These are phyloP conservation scores for Albula goreensis DNA, from an alignment of 2,113 vertebrate genomes.

Conservation along the genomic window DNA sequence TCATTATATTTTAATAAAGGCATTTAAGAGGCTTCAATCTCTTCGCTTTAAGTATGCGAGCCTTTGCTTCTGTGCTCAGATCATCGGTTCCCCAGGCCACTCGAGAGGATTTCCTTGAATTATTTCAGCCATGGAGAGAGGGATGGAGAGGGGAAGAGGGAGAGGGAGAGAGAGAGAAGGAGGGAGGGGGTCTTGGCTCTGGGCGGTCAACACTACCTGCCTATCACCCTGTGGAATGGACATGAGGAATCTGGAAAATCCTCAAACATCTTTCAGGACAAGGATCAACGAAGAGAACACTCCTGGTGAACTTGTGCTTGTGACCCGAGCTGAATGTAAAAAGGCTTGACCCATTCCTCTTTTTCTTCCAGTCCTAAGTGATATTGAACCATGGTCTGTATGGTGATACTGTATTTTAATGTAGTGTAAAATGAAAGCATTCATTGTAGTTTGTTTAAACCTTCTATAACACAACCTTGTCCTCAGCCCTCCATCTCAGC, in stretches of 20 bases:
- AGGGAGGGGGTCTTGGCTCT: neutral
- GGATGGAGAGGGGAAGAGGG: neutral
- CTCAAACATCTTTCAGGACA: neutral
- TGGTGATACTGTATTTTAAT: no score
- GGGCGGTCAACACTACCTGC: neutral
- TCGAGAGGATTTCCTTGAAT: slow-evolving; percentile 26
- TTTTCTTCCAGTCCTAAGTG: no score
- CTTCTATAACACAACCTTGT: no score
- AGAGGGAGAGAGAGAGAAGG: neutral
- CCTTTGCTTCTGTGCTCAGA: slow-evolving; percentile 58
- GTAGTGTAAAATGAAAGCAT: no score
- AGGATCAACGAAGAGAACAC: neutral
- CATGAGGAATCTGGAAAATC: neutral
- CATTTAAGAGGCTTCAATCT: slow-evolving; percentile 70
- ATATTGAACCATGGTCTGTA: no score
- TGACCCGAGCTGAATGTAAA: no score
- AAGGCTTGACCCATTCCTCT: no score
- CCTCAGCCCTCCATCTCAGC: no score
- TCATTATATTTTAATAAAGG: slow-evolving; percentile 71
- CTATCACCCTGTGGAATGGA: neutral
- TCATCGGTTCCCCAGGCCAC: slow-evolving; percentile 54
- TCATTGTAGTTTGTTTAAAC: no score
- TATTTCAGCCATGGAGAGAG: slow-evolving; percentile 1
- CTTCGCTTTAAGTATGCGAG: slow-evolving; percentile 59
- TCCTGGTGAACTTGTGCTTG: neutral